Evolutionary conservation across 53 echinoderm and acorn worm species (phyloP).

Genomic region (Echinometra lucunter): DNA sequence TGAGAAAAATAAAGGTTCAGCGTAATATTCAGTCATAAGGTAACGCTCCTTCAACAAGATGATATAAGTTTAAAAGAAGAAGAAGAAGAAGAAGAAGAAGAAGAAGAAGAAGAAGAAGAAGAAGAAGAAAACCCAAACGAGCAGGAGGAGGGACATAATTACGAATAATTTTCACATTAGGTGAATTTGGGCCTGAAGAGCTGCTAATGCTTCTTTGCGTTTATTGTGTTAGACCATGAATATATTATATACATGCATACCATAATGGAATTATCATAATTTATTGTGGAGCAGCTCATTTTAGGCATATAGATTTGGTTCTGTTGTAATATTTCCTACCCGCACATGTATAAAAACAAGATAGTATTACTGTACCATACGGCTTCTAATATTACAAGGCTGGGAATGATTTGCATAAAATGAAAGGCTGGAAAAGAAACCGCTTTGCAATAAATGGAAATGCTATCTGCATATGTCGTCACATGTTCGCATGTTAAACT

Average conservation of each 20-base stretch:
- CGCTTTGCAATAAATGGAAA: neutral
- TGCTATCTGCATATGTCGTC: conserved; percentile 34
- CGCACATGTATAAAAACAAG: conserved; percentile 21
- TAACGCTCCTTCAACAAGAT: no score
- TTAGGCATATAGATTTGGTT: neutral
- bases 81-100: no score
- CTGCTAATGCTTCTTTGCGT: no score
- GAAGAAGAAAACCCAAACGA: no score
- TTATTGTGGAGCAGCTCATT: neutral
- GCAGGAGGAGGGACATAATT: no score
- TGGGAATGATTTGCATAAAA: conserved; percentile 41
- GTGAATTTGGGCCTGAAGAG: no score
- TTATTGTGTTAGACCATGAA: no score
- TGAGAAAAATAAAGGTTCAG: no score
- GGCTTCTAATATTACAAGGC: conserved; percentile 12
- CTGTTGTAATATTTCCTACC: neutral
- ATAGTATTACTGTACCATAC: conserved; percentile 55
- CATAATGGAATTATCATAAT: conserved; percentile 38
- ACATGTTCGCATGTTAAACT: conserved; percentile 37
- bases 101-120: no score
- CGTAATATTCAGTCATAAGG: no score
- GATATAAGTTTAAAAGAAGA: no score
- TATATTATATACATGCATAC: neutral
- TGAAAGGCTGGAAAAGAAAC: neutral
- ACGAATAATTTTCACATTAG: no score